A percentile compares a stretch with the other conserved stretches of the same genome.
These are phyloP conservation scores for Cepaea nemoralis DNA, from an alignment of 1,140 invertebrate genomes.

Conservation along the genomic window DNA sequence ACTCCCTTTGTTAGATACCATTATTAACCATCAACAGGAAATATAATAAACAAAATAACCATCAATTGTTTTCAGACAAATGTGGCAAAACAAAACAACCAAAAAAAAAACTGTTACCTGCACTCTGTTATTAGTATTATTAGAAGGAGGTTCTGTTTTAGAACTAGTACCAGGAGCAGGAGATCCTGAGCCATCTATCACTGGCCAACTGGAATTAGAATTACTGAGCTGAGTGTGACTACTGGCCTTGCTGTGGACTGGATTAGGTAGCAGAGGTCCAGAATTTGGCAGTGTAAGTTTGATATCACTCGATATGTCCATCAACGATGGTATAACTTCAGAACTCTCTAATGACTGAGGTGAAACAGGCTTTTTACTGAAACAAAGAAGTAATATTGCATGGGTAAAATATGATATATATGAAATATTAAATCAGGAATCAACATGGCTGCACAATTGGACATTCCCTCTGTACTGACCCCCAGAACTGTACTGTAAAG, in stretches of 20 bases:
- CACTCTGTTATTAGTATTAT: not conserved
- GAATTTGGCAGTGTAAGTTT: conserved; percentile 18
- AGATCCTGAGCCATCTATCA: conserved; percentile 23
- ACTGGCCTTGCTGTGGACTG: conserved; percentile 8
- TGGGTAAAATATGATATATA: too few relatives aligned
- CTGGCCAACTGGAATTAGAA: conserved; percentile 35
- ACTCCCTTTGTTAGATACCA: too few relatives aligned
- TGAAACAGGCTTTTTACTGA: conserved; percentile 38
- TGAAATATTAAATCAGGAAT: too few relatives aligned
- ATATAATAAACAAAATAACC: too few relatives aligned
- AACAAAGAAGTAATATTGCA: too few relatives aligned
- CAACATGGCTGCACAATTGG: too few relatives aligned
- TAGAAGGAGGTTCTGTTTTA: not conserved
- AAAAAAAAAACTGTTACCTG: too few relatives aligned
- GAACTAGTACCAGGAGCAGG: conserved; percentile 19
- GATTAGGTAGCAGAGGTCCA: conserved; percentile 37
- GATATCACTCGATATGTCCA: conserved; percentile 40
- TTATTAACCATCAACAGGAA: too few relatives aligned
- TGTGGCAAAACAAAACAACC: too few relatives aligned
- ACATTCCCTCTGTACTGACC: too few relatives aligned
- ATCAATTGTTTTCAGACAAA: too few relatives aligned
- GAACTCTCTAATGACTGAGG: conserved; percentile 33
- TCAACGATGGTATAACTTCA: conserved; percentile 41
- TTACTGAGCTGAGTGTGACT: conserved; percentile 21
- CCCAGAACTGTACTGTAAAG: too few relatives aligned